These are phyloP conservation scores for Gallinago undulata DNA, from an alignment of 2,113 vertebrate species.

Conservation along the genomic window DNA sequence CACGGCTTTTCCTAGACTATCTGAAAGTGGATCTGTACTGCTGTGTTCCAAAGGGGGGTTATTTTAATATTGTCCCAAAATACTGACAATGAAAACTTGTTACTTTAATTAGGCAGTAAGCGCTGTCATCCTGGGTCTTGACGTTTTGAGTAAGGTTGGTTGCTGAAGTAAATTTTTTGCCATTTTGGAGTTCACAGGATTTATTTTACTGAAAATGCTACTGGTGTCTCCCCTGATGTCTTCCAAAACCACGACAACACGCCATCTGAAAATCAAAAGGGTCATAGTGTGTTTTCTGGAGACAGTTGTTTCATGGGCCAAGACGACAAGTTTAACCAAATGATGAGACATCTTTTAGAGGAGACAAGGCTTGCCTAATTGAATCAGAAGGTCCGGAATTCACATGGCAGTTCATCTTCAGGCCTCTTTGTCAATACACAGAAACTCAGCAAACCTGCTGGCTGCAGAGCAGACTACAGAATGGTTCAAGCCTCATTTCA, in stretches of 20 bases:
- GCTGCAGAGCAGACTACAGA: neutral
- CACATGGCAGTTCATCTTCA: neutral
- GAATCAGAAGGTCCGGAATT: neutral
- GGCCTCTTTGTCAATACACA: neutral
- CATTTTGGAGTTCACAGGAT: neutral
- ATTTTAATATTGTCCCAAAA: slow-evolving; percentile 35
- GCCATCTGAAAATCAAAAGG: neutral
- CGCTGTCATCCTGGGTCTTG: neutral
- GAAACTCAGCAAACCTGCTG: neutral
- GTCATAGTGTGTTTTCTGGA: neutral
- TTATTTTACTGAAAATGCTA: neutral
- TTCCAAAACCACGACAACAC: neutral
- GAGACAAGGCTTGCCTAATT: neutral
- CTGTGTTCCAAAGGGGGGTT: neutral
- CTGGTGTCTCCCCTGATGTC: neutral
- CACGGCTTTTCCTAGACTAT: slow-evolving; percentile 31
- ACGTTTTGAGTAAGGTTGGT: neutral
- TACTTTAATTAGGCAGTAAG: neutral
- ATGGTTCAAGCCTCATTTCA: neutral
- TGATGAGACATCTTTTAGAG: neutral
- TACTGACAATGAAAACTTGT: neutral
- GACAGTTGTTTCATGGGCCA: neutral
- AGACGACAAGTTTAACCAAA: neutral
- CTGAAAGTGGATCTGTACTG: slow-evolving; percentile 6
- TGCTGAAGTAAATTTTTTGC: neutral